A percentile compares a stretch with the other conserved stretches of the same genome.
Conservation (phyloP, 2,888 invertebrate genomes). For the Conchocele bisecta region DNA sequence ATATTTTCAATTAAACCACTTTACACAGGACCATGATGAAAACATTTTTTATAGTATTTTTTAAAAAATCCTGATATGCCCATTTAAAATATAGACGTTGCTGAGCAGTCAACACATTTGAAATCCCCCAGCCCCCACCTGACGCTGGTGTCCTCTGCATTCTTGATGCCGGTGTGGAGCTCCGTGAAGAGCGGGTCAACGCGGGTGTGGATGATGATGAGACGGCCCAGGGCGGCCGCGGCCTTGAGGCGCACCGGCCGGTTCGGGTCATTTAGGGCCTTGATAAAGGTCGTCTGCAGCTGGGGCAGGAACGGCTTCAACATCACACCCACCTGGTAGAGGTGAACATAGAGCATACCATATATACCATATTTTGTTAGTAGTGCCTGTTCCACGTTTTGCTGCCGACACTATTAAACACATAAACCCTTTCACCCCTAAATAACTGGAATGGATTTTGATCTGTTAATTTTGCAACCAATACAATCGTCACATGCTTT, state of each 20-base stretch:
- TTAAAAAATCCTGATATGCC: neutral
- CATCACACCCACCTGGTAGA: slow-evolving; percentile 92
- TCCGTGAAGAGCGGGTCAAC: slow-evolving; percentile 98
- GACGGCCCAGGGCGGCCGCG: slow-evolving; percentile 90
- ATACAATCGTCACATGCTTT: no score
- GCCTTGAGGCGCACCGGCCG: slow-evolving; percentile 94
- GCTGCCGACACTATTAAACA: no score
- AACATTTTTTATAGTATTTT: no score
- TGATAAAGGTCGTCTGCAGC: slow-evolving; percentile 98
- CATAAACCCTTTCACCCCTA: no score
- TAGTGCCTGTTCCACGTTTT: no score
- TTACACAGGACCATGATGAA: no score
- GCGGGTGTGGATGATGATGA: slow-evolving; percentile 95
- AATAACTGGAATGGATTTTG: no score
- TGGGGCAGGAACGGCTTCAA: slow-evolving; percentile 99
- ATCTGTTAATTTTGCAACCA: no score
- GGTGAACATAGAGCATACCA: neutral
- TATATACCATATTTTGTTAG: neutral
- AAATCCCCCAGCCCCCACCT: slow-evolving; percentile 82
- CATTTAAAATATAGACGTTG: neutral
- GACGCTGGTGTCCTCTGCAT: slow-evolving; percentile 91
- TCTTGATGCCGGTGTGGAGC: slow-evolving; percentile 92
- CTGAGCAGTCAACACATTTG: neutral
- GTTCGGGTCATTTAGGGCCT: slow-evolving; percentile 95
- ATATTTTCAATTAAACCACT: no score